These are phyloP conservation scores for Passer domesticus DNA, from an alignment of 2,113 vertebrate species.

Conservation along the genomic window DNA sequence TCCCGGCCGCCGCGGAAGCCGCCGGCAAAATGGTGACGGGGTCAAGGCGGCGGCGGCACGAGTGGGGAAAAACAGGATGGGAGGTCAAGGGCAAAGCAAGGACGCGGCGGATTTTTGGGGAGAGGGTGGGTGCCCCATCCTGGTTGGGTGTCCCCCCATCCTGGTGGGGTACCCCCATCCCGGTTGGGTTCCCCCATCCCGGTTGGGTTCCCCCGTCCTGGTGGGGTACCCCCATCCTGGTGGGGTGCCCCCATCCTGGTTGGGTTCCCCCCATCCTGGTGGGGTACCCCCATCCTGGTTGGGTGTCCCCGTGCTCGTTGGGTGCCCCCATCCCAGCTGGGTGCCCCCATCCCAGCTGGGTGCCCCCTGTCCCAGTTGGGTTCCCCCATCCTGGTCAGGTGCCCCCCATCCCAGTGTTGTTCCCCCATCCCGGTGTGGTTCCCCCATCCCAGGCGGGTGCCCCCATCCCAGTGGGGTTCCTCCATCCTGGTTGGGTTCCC, in stretches of 20 bases:
- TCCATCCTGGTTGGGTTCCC: no score
- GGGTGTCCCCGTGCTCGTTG: background rate
- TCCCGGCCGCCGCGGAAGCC: background rate
- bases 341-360: no score
- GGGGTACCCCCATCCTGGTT: no score
- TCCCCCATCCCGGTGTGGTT: no score
- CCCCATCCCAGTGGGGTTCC: no score
- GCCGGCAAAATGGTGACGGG: background rate
- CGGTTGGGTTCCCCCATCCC: no score
- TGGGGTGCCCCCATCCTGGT: no score
- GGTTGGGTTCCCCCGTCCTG: no score
- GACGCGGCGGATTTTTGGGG: rapidly evolving
- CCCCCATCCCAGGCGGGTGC: no score
- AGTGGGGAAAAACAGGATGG: background rate
- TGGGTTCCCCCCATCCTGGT: no score
- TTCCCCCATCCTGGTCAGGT: no score
- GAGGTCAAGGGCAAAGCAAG: background rate
- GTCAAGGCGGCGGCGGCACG: background rate
- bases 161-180: background rate
- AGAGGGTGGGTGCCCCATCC: background rate
- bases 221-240: background rate
- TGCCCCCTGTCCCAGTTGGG: rapidly evolving
- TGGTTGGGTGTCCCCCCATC: background rate
- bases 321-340: rapidly evolving
- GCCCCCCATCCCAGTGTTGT: no score